Percentiles rank a stretch among this genome's conserved stretches.
Evolutionary conservation across 2,113 vertebrate genomes (phyloP).

Genomic region (Fulmarus glacialis): DNA sequence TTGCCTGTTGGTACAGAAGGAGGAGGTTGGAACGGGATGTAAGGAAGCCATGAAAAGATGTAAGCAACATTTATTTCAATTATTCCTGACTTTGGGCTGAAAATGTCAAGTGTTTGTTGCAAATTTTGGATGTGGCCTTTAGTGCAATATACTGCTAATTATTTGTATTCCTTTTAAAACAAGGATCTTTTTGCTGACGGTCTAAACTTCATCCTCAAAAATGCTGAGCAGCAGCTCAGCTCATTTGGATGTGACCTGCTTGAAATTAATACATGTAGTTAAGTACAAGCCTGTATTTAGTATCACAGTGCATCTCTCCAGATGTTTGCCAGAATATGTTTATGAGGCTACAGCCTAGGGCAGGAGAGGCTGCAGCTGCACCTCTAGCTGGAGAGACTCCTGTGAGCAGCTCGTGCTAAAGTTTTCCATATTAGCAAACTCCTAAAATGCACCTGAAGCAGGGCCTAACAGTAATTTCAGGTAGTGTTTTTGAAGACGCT

Average conservation of each 20-base stretch:
- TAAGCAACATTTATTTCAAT: background rate
- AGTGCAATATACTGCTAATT: background rate
- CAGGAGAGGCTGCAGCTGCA: slow-evolving; percentile 8
- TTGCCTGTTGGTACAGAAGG: background rate
- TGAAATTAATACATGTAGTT: background rate
- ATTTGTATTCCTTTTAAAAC: background rate
- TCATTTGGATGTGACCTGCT: background rate
- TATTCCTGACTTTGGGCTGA: background rate
- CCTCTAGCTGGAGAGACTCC: background rate
- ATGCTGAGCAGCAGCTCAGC: background rate
- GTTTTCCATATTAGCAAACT: background rate
- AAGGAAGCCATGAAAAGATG: background rate
- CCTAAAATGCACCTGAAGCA: background rate
- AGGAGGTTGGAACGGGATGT: fast-evolving
- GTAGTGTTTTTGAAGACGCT: background rate
- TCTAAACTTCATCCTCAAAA: background rate
- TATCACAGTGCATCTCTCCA: background rate
- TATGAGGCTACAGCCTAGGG: background rate
- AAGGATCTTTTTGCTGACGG: background rate
- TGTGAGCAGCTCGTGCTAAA: background rate
- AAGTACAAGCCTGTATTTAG: background rate
- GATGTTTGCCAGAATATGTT: background rate
- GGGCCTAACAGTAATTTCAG: background rate
- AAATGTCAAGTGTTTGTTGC: background rate
- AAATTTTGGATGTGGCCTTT: background rate